phyloP scores from a whole-genome alignment of 2,113 vertebrate genomes.

The Xiphophorus couchianus region DNA sequence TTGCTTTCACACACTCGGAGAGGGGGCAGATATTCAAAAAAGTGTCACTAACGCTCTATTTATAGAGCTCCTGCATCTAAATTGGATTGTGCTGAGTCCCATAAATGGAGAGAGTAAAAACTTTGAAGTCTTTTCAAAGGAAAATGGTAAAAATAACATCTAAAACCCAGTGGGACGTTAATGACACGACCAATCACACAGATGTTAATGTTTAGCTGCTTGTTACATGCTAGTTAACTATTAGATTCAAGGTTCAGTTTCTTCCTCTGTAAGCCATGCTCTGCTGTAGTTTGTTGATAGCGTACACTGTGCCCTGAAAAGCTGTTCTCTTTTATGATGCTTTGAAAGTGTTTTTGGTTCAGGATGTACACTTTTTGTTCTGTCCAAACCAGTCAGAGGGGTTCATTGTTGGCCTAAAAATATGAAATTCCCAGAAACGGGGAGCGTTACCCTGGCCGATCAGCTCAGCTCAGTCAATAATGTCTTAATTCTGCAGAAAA shows the following conservation, averaged over 20 bases:
- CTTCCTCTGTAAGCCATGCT: background rate
- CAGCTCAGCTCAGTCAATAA: background rate
- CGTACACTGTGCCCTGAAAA: background rate
- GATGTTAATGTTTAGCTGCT: slow-evolving; percentile 65
- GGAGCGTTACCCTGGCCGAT: background rate
- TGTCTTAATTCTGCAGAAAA: background rate
- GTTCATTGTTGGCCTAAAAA: background rate
- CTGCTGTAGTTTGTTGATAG: background rate
- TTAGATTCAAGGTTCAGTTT: slow-evolving; percentile 46
- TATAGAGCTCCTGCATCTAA: slow-evolving; percentile 50
- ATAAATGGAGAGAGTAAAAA: background rate
- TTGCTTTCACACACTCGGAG: slow-evolving; percentile 18
- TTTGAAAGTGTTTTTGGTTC: background rate
- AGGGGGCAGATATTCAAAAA: background rate
- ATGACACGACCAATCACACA: background rate
- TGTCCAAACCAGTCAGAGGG: too few species aligned
- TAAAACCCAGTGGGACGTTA: background rate
- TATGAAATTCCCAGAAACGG: background rate
- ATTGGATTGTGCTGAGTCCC: slow-evolving; percentile 19
- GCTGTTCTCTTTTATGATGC: background rate
- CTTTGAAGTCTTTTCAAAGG: slow-evolving; percentile 1
- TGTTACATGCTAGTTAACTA: slow-evolving; percentile 56
- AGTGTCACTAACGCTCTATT: slow-evolving; percentile 34
- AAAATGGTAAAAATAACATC: slow-evolving; percentile 30
- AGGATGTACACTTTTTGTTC: too few species aligned